Percentiles rank a stretch among this genome's conserved stretches.
Evolutionary conservation across 1,140 invertebrate genomes (phyloP).

Genomic region (Maconellicoccus hirsutus): DNA sequence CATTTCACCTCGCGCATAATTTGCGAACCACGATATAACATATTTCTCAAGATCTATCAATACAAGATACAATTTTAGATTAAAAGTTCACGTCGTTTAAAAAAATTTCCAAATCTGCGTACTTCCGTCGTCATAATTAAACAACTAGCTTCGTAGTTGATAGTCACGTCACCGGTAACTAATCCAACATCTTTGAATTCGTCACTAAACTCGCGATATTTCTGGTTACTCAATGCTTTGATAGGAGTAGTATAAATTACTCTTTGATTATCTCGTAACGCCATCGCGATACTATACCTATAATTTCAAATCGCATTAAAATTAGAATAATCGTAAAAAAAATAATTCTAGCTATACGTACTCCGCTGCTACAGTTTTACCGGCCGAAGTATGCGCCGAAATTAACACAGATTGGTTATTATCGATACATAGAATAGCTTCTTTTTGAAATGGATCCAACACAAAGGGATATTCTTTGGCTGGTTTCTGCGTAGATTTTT

Average conservation of each 20-base stretch:
- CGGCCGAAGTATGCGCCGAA: slow-evolving; percentile 98
- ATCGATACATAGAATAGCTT: slow-evolving; percentile 94
- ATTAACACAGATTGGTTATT: slow-evolving; percentile 97
- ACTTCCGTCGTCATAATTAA: slow-evolving; percentile 99
- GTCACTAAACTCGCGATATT: slow-evolving; percentile 95
- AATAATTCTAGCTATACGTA: slow-evolving; percentile 44
- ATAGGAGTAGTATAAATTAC: slow-evolving; percentile 99
- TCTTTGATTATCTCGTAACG: slow-evolving; percentile 60
- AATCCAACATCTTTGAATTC: slow-evolving; percentile 97
- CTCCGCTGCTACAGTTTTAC: slow-evolving; percentile 98
- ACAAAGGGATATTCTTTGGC: slow-evolving; percentile 91
- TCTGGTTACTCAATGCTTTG: slow-evolving; percentile 99
- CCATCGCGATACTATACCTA: slow-evolving; percentile 61
- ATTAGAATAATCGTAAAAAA: neutral
- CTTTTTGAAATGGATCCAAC: slow-evolving; percentile 95
- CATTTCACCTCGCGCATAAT: slow-evolving; percentile 97
- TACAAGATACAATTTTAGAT: slow-evolving; percentile 7
- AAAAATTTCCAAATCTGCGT: slow-evolving; percentile 23
- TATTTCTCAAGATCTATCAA: slow-evolving; percentile 79
- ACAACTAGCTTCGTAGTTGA: slow-evolving; percentile 93
- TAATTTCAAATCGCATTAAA: slow-evolving; percentile 24
- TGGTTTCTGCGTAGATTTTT: slow-evolving; percentile 43
- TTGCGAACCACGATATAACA: slow-evolving; percentile 97
- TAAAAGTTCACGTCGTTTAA: neutral
- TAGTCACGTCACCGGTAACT: slow-evolving; percentile 98